Evolutionary conservation across 1,140 invertebrate genomes (phyloP), one percentile per base, ranked within the genome.

Genomic region (Drosophila serrata): DNA sequence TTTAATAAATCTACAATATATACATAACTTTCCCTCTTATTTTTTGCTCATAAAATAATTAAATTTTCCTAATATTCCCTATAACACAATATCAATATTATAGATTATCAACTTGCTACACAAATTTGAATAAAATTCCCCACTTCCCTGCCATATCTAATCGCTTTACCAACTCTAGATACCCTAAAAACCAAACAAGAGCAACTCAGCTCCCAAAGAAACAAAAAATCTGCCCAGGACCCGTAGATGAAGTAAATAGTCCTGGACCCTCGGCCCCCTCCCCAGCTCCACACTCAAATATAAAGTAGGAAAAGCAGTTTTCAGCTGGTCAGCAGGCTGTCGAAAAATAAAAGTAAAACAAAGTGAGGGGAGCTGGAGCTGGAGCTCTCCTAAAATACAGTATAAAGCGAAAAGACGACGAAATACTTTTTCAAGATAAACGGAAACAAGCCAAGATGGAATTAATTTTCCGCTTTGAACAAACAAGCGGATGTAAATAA

Each of bases 381-480:
- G 42, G 15, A 39, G 37, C 35, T 37, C 31, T 37, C 35, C 48
- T 35, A 37, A 62, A 59, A 49, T 51, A 61, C 78, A 49, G 46
- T 65, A 82, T 77, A 88, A 86, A 82, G 84, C 80, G 79, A 63
- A 86, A 70, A 75, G 74, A 75, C 79, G 82, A 88, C 84, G 84
- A 84, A 87, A 88, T 87, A 91, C 81, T 91, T 91, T 91, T 90
- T 84, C 84, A 91, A 91, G 90, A 91, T 91, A 91, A 91, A 91
- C 90, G 90, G 90, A 91, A 91, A 91, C 90, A 86, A 91, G 90
- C 90, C 85, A 91, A 91, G 90, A 91, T 91, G 90, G 90, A 91
- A 91, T 91, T 91, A 91, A 91, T 91, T 91, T 91, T 91, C 90
- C 90, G 90, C 90, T 91, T 91, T 90, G 90, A 90, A 91, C 90